Percentiles rank a stretch among this genome's conserved stretches.
Conservation (phyloP, 2,888 invertebrate species). For the Acleris cristana region DNA sequence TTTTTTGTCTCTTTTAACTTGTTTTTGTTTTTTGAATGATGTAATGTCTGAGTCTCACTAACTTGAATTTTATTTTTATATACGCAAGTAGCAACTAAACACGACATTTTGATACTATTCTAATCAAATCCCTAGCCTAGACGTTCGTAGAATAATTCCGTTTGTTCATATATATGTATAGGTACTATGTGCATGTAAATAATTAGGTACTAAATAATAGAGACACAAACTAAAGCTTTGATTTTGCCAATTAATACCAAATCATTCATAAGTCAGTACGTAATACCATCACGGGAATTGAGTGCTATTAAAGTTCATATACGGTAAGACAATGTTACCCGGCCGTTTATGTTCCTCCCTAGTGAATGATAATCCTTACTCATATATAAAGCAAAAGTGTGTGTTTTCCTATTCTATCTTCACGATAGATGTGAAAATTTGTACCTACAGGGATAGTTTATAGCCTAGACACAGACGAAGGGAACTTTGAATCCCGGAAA, state of each 20-base stretch:
- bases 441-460: too few relatives aligned
- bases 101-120: conserved; percentile 61
- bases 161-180: too few relatives aligned
- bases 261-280: conserved; percentile 38
- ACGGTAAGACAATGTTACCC: conserved; percentile 41
- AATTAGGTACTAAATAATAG: not conserved
- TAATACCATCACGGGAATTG: conserved; percentile 49
- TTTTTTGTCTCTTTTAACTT: too few relatives aligned
- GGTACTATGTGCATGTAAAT: too few relatives aligned
- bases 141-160: conserved; percentile 38
- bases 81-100: conserved; percentile 69
- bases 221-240: not conserved
- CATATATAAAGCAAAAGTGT: too few relatives aligned
- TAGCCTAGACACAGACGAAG: too few relatives aligned
- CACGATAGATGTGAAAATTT: too few relatives aligned
- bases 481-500: too few relatives aligned
- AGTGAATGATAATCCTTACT: conserved; percentile 44
- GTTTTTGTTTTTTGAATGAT: too few relatives aligned
- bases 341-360: conserved; percentile 46
- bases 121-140: conserved; percentile 46
- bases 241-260: conserved; percentile 5
- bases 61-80: too few relatives aligned
- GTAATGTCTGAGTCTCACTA: too few relatives aligned
- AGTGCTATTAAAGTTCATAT: conserved; percentile 51
- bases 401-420: too few relatives aligned